Evolutionary conservation across 2,113 vertebrate genomes (phyloP).

Genomic region (Chionomys nivalis): DNA sequence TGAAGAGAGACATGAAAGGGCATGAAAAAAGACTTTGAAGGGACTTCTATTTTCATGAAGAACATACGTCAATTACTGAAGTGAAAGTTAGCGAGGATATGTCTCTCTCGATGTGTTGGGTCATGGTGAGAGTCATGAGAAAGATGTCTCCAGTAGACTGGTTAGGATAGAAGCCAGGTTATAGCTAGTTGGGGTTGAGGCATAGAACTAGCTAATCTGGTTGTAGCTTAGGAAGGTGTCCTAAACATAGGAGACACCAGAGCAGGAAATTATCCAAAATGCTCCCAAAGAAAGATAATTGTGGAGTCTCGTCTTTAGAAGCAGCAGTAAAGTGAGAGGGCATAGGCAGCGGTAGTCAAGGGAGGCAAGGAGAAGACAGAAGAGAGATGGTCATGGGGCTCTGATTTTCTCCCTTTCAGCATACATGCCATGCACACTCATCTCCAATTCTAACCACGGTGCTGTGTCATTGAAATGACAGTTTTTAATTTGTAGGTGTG

Average conservation of each 20-base stretch:
- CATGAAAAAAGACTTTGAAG: constrained; percentile 18
- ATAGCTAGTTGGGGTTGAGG: neutral
- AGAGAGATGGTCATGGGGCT: neutral
- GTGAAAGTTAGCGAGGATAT: neutral
- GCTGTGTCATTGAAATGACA: neutral
- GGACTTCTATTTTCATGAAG: constrained; percentile 17
- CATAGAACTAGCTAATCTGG: neutral
- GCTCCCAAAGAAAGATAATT: neutral
- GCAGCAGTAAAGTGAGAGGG: neutral
- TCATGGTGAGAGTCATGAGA: neutral
- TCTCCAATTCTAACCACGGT: neutral
- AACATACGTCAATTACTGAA: neutral
- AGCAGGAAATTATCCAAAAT: neutral
- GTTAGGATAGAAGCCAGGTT: neutral
- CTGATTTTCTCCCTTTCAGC: neutral
- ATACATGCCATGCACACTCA: neutral
- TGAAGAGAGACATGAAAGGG: neutral
- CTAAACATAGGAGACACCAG: neutral
- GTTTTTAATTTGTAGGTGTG: neutral
- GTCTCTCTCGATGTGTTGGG: neutral
- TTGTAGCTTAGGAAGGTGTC: neutral
- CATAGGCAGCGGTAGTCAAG: neutral
- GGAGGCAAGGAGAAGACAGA: neutral
- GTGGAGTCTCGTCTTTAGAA: neutral
- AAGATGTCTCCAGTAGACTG: neutral